phyloP scores from a whole-genome alignment of 2,888 invertebrate species.

The Panzeria rudis region DNA sequence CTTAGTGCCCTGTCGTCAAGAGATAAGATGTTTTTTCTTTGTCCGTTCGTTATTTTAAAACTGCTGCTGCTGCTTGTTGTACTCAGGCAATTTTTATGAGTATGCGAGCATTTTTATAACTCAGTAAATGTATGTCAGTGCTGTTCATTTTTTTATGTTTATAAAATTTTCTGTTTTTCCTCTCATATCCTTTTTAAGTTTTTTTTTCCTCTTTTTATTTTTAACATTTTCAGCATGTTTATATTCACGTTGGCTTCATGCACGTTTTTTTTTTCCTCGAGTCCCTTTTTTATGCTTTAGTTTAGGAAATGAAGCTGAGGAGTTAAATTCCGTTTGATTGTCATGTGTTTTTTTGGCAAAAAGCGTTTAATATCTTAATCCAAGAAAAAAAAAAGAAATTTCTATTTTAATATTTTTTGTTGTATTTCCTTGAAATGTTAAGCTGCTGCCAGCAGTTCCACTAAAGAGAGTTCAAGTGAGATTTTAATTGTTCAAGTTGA shows the following conservation, averaged over 20 bases:
- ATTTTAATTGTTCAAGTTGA: background rate
- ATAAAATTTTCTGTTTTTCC: conserved; percentile 20
- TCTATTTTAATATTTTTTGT: background rate
- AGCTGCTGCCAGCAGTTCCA: background rate
- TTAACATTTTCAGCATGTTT: conserved; percentile 24
- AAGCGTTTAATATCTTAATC: conserved; percentile 1
- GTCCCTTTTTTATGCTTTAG: background rate
- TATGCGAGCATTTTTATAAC: conserved; percentile 23
- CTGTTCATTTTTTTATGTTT: conserved; percentile 30
- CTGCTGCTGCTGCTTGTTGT: conserved; percentile 16
- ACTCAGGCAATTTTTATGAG: conserved; percentile 35
- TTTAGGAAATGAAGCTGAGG: background rate
- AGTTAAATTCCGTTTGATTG: background rate
- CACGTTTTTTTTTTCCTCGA: background rate
- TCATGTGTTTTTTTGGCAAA: conserved; percentile 2
- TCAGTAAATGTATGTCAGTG: conserved; percentile 27
- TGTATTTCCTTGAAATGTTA: background rate
- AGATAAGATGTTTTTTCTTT: conserved; percentile 57
- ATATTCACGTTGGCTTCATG: background rate
- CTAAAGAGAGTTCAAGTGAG: background rate
- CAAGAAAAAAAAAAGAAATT: background rate
- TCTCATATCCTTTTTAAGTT: conserved; percentile 6
- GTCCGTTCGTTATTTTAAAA: too few species aligned
- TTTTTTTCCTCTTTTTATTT: background rate
- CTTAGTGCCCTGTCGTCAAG: conserved; percentile 65